phyloP scores from a whole-genome alignment of 2,113 vertebrate species.

The Diphyllodes magnificus region DNA sequence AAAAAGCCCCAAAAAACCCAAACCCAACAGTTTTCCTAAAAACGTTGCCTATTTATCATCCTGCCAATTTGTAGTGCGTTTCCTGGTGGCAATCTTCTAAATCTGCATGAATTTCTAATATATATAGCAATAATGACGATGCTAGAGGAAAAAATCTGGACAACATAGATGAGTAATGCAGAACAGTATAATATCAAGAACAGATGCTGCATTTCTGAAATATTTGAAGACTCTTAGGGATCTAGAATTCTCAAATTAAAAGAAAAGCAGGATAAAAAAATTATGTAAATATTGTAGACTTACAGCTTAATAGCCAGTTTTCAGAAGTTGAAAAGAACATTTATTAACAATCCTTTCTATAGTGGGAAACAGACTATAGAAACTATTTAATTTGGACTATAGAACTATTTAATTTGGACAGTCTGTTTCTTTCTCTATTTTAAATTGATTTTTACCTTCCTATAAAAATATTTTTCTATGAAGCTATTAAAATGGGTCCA shows the following conservation, averaged over 20 bases:
- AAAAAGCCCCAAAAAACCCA: neutral
- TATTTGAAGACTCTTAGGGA: neutral
- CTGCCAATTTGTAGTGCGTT: fast-evolving
- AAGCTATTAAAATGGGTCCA: neutral
- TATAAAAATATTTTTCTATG: neutral
- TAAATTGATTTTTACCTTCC: neutral
- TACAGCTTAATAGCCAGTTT: neutral
- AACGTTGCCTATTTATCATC: neutral
- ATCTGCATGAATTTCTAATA: neutral
- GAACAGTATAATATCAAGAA: neutral
- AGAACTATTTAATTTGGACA: neutral
- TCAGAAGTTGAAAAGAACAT: neutral
- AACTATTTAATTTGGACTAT: neutral
- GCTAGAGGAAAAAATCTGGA: neutral
- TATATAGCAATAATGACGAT: neutral
- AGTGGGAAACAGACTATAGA: neutral
- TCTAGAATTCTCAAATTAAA: neutral
- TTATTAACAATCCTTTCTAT: neutral
- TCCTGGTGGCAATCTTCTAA: neutral
- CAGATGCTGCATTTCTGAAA: neutral
- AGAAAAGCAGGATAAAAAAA: neutral
- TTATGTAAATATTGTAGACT: fast-evolving
- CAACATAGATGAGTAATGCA: neutral
- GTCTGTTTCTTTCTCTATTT: neutral
- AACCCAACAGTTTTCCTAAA: neutral